These are phyloP conservation scores for Poecilus cupreus DNA, from an alignment of 2,888 invertebrate species.

Conservation along the genomic window DNA sequence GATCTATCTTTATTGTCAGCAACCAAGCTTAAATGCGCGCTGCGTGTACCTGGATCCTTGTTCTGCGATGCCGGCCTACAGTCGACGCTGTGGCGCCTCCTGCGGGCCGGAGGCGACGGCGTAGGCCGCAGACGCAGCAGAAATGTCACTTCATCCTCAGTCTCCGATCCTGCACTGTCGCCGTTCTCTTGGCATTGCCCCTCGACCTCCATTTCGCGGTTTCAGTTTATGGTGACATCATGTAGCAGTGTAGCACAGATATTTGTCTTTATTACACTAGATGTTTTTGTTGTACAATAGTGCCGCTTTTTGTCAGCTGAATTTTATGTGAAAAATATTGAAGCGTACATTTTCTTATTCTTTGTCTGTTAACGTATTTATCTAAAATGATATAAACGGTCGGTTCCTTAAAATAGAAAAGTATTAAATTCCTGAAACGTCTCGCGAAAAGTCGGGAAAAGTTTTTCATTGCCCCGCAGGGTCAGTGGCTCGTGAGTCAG, in stretches of 20 bases:
- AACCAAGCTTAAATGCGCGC: background rate
- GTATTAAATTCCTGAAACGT: constrained; percentile 13
- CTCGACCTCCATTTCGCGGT: background rate
- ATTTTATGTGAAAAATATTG: no score
- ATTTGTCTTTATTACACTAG: background rate
- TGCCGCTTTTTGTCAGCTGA: no score
- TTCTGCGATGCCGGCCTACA: constrained; percentile 55
- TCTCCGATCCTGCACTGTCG: constrained; percentile 42
- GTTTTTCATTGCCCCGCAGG: background rate
- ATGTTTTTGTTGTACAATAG: background rate
- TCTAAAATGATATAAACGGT: no score
- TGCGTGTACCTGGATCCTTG: constrained; percentile 1
- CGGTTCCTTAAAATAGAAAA: constrained; percentile 5
- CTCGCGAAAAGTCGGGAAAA: background rate
- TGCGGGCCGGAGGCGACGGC: constrained; percentile 69
- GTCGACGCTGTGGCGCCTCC: constrained; percentile 65
- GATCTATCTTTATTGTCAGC: background rate
- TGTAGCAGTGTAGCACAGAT: background rate
- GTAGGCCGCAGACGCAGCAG: constrained; percentile 69
- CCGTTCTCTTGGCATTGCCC: background rate
- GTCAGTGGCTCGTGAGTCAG: background rate
- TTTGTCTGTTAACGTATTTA: no score
- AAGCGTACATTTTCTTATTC: no score
- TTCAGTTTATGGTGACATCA: background rate
- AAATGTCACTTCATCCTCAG: constrained; percentile 71